These are phyloP conservation scores for Halotydeus destructor DNA, from an alignment of 1,140 invertebrate genomes.

Conservation along the genomic window DNA sequence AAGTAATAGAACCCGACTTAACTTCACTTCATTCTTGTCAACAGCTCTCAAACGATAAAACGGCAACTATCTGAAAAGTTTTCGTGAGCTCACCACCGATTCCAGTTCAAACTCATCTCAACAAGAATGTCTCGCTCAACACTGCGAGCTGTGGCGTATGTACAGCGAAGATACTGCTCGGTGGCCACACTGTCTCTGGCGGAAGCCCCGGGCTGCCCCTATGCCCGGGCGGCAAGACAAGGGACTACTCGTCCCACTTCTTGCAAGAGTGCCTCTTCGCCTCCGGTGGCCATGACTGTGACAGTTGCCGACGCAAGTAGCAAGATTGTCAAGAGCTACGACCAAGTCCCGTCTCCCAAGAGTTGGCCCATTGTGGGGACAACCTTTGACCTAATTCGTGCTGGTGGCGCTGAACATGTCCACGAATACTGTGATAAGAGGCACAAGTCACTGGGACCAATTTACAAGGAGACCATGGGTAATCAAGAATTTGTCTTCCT, in stretches of 20 bases:
- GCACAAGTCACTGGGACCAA: conserved; percentile 46
- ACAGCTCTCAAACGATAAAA: too few relatives aligned
- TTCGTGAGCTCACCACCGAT: too few relatives aligned
- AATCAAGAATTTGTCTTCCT: conserved; percentile 36
- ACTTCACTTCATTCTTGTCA: too few relatives aligned
- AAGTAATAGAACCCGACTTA: too few relatives aligned
- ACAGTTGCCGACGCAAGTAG: neutral
- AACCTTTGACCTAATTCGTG: conserved; percentile 28
- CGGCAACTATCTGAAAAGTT: too few relatives aligned
- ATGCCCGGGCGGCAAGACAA: too few relatives aligned
- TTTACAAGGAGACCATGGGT: conserved; percentile 48
- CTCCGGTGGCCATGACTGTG: neutral
- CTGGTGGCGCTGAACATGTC: conserved; percentile 30
- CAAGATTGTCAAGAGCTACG: conserved; percentile 7
- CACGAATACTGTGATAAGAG: conserved; percentile 48
- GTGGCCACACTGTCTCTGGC: neutral
- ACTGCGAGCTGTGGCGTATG: neutral
- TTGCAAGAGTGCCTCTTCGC: conserved; percentile 1
- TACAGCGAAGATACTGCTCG: neutral
- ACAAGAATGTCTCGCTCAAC: too few relatives aligned
- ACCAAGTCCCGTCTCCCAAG: conserved; percentile 25
- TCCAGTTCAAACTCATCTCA: too few relatives aligned
- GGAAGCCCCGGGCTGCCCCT: neutral
- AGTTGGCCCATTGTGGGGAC: conserved; percentile 35
- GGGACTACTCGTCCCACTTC: too few relatives aligned